phyloP scores from a whole-genome alignment of 2,797 vertebrate genomes.

The Fringilla coelebs region DNA sequence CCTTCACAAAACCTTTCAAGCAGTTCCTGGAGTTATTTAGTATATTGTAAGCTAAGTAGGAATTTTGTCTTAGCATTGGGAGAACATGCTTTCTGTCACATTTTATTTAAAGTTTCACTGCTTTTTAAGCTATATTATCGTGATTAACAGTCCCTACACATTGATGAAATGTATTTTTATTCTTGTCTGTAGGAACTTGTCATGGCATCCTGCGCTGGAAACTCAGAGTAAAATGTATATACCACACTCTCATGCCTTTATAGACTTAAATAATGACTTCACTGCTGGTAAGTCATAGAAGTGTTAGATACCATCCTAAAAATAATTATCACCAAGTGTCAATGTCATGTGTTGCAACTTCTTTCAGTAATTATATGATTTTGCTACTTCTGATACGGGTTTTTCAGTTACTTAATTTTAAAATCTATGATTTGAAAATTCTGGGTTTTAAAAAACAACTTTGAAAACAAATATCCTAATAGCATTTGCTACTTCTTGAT shows the following conservation, averaged over 20 bases:
- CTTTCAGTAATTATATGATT: neutral
- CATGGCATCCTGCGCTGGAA: conserved; percentile 76
- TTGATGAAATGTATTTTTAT: neutral
- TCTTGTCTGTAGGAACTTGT: conserved; percentile 72
- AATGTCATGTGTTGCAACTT: neutral
- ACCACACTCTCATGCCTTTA: conserved; percentile 95
- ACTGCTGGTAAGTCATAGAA: conserved; percentile 85
- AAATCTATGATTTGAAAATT: neutral
- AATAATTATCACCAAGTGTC: neutral
- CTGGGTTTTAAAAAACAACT: neutral
- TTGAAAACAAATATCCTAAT: neutral
- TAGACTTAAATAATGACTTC: conserved; percentile 93
- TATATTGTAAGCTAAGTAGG: neutral
- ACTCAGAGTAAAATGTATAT: conserved; percentile 72
- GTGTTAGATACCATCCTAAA: neutral
- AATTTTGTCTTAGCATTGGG: neutral
- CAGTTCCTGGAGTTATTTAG: neutral
- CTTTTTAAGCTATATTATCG: neutral
- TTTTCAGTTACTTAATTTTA: neutral
- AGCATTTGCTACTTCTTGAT: neutral
- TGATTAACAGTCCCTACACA: neutral
- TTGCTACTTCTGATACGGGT: neutral
- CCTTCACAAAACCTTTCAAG: neutral
- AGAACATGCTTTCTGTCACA: neutral
- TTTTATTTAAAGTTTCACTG: neutral